These are phyloP conservation scores for Todiramphus chloris DNA, from an alignment of 2,113 vertebrate genomes.

Conservation along the genomic window DNA sequence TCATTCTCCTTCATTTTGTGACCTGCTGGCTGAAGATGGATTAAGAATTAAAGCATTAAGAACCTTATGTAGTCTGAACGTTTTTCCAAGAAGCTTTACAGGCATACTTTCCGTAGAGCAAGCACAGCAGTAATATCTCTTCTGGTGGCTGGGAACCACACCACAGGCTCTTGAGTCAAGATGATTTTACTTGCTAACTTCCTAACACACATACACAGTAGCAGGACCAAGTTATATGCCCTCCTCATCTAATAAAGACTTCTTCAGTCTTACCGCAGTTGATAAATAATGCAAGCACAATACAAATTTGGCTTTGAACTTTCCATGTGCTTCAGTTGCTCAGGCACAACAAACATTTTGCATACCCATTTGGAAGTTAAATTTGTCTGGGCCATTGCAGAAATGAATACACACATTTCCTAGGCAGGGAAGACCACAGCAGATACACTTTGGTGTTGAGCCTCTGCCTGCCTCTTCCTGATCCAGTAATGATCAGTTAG, in stretches of 20 bases:
- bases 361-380: constrained; percentile 34
- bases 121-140: neutral
- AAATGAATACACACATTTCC: neutral
- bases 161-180: neutral
- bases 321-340: neutral
- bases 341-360: neutral
- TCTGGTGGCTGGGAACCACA: neutral
- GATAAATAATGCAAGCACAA: neutral
- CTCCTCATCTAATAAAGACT: neutral
- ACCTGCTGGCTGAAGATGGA: neutral
- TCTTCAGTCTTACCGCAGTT: neutral
- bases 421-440: neutral
- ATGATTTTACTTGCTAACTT: neutral
- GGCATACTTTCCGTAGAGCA: neutral
- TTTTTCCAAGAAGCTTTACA: neutral
- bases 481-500: neutral
- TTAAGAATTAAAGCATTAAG: neutral
- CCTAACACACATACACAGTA: neutral
- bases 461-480: neutral
- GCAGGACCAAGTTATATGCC: neutral
- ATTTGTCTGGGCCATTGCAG: neutral
- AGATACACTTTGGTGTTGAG: neutral
- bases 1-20: neutral
- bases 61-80: neutral
- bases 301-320: neutral